Evolutionary conservation across 2,888 invertebrate species (phyloP).

Genomic region (Octodonta nipae): DNA sequence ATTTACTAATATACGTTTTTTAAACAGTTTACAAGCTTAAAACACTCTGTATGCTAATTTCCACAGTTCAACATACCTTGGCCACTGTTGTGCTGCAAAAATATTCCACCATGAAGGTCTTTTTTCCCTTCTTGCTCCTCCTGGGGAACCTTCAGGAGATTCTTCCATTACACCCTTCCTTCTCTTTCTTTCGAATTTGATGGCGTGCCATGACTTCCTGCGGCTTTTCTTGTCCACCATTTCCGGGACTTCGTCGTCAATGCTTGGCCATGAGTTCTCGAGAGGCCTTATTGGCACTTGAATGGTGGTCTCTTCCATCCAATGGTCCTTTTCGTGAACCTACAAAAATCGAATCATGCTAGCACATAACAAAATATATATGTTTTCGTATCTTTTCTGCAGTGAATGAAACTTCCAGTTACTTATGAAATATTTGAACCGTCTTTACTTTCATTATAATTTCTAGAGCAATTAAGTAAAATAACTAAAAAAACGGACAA

Average conservation of each 20-base stretch:
- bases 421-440: no score
- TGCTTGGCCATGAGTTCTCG: slow-evolving; percentile 24
- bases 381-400: no score
- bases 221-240: slow-evolving; percentile 31
- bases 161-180: slow-evolving; percentile 26
- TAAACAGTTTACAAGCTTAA: no score
- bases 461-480: no score
- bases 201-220: slow-evolving; percentile 36
- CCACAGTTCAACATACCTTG: slow-evolving; percentile 40
- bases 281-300: slow-evolving; percentile 20
- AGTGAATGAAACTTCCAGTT: no score
- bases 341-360: no score
- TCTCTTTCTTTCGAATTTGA: slow-evolving; percentile 34
- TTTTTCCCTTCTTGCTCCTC: slow-evolving; percentile 48
- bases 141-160: slow-evolving; percentile 13
- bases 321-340: slow-evolving; percentile 33
- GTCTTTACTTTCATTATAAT: no score
- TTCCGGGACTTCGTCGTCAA: slow-evolving; percentile 21
- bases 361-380: no score
- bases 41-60: no score
- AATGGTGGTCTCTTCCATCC: slow-evolving; percentile 28
- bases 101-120: slow-evolving; percentile 83
- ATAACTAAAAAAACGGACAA: no score
- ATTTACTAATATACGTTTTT: no score
- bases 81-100: slow-evolving; percentile 64